Conservation (phyloP, 2,797 vertebrate genomes). For the Microchirus variegatus region DNA sequence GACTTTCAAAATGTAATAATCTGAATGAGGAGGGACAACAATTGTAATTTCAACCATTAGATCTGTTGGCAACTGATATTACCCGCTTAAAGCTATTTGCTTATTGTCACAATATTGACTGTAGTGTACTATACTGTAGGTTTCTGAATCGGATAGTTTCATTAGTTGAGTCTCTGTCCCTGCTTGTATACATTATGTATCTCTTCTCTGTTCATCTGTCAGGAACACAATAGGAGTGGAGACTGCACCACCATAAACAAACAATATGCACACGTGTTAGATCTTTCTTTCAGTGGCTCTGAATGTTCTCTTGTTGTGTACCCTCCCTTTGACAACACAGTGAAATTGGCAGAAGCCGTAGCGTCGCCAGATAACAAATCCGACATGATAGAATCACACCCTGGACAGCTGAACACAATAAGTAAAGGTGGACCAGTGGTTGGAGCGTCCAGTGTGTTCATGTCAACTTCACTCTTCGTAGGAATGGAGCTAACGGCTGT, state of each 20-base stretch:
- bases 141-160: slow-evolving; percentile 1
- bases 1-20: slow-evolving; percentile 33
- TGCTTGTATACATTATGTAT: background rate
- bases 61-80: slow-evolving; percentile 15
- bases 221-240: background rate
- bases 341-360: slow-evolving; percentile 15
- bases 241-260: background rate
- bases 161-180: slow-evolving; percentile 2
- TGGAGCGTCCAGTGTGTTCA: slow-evolving; percentile 40
- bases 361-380: slow-evolving; percentile 36
- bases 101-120: background rate
- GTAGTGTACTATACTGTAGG: background rate
- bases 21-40: slow-evolving; percentile 25
- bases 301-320: background rate
- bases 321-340: slow-evolving; percentile 8
- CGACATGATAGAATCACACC: slow-evolving; percentile 31
- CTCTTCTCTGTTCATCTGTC: slow-evolving; percentile 5
- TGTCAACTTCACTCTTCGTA: slow-evolving; percentile 60
- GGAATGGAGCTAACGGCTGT: slow-evolving; percentile 72
- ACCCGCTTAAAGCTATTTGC: background rate
- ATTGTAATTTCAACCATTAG: slow-evolving; percentile 12
- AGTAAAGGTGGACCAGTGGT: slow-evolving; percentile 48
- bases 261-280: too few relatives aligned
- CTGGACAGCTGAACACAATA: slow-evolving; percentile 45
- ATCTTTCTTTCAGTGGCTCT: too few relatives aligned